These are phyloP conservation scores for Leptatherina wallacei DNA, from an alignment of 2,797 vertebrate genomes.

Conservation along the genomic window DNA sequence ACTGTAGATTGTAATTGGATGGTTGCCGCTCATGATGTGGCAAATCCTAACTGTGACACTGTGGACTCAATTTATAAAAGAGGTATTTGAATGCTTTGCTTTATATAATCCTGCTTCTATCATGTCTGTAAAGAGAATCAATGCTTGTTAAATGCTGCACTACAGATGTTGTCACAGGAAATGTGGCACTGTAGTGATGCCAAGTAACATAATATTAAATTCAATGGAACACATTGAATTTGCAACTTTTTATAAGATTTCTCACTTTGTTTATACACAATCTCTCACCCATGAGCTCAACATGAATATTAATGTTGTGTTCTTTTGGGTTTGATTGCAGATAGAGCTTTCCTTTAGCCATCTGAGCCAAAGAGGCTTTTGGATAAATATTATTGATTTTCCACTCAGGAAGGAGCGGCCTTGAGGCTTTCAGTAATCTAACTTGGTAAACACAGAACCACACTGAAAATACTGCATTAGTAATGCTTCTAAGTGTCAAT, in stretches of 20 bases:
- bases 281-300: constrained; percentile 23
- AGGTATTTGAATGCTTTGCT: constrained; percentile 13
- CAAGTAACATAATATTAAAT: constrained; percentile 13
- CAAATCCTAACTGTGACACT: constrained; percentile 24
- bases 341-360: constrained; percentile 37
- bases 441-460: constrained; percentile 28
- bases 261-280: constrained; percentile 34
- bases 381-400: constrained; percentile 75
- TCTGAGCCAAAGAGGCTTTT: constrained; percentile 40
- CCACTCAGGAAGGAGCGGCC: constrained; percentile 28
- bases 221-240: constrained; percentile 6
- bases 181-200: not conserved
- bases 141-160: not conserved
- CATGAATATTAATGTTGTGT: constrained; percentile 68
- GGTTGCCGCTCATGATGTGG: constrained; percentile 38
- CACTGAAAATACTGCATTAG: constrained; percentile 12
- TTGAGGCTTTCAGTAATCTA: constrained; percentile 25
- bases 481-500: constrained; percentile 11
- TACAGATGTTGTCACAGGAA: not conserved
- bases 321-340: constrained; percentile 17
- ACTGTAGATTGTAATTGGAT: constrained; percentile 52
- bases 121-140: not conserved
- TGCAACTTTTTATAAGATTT: constrained; percentile 20
- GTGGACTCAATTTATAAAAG: constrained; percentile 17
- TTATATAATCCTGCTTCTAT: constrained; percentile 9